Base-by-base conservation (phyloP, 2,888 invertebrate species). In the Serrognathus titanus region DNA sequence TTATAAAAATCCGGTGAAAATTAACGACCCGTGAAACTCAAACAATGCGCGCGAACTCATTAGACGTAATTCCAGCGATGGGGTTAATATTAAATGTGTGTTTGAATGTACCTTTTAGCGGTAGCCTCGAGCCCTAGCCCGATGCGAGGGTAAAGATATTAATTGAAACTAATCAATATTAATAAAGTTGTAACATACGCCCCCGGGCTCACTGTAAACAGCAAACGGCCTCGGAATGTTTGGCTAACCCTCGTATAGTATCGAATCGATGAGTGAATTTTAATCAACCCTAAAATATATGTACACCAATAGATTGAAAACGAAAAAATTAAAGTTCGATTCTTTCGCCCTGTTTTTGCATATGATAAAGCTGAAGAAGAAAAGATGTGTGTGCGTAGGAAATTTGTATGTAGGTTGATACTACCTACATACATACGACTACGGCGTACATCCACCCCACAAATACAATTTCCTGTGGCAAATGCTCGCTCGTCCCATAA, bases 131-230 rank as follows among this genome's bases (percentile, higher is more conserved):
- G 60, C 54, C 59, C 54, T 57, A 59, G 54, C 41, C 16, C 49
- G 36, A 36, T 31, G 24, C 24, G 24, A 62, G 63, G 68, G 67
- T 64, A 65, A 70, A 70, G 68, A 69, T 71, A 73, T 70, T 74
- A 74, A 75, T 75, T 74, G 74, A 72, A 69, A 66, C 69, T 73
- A 71, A 74, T 75, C 74, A 74, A 74, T 74, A 74, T 74, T 75
- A 75, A 75, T 73, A 74, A 68, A 69, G 69, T 70, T 66, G 66
- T 57, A 57, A 37, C 51, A 48, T 53, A 53, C 49, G 47, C 46
- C 47, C 39, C 39, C 47, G 46, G 48, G 54, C 49, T 43, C 54
- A 54, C 24, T 40, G 54, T 20, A 54, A 54, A 54, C 55, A 55
- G 36, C 46, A 55, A 51, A 31, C 24, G 24, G 24, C 24, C 24